These are phyloP conservation scores for Heliothis subflexa DNA, from an alignment of 1,140 invertebrate species.

Conservation along the genomic window DNA sequence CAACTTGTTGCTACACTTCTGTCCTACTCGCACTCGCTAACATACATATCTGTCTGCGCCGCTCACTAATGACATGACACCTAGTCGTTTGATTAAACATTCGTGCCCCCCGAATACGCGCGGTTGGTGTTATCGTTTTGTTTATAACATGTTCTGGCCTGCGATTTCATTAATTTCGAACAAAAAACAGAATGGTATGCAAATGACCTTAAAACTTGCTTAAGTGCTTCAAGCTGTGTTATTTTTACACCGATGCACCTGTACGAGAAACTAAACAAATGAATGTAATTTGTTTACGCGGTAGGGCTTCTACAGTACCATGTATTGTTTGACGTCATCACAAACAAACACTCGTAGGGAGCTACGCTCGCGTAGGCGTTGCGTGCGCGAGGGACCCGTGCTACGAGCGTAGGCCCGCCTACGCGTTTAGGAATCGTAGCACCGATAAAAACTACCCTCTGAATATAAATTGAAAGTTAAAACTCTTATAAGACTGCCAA, in stretches of 20 bases:
- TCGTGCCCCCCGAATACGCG: slow-evolving; percentile 58
- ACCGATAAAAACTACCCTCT: slow-evolving; percentile 23
- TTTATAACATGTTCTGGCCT: slow-evolving; percentile 49
- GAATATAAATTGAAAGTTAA: slow-evolving; percentile 38
- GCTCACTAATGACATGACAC: slow-evolving; percentile 62
- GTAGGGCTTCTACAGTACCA: slow-evolving; percentile 4
- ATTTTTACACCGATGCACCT: slow-evolving; percentile 26
- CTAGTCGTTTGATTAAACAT: slow-evolving; percentile 65
- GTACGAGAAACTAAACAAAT: slow-evolving; percentile 25
- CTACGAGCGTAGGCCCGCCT: slow-evolving; percentile 46
- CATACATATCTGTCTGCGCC: slow-evolving; percentile 54
- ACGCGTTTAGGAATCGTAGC: slow-evolving; percentile 30
- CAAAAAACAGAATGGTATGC: slow-evolving; percentile 19
- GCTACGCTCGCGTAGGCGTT: slow-evolving; percentile 48
- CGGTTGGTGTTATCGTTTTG: slow-evolving; percentile 57
- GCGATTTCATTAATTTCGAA: slow-evolving; percentile 49
- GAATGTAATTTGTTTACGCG: slow-evolving; percentile 35
- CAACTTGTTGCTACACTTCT: slow-evolving; percentile 78
- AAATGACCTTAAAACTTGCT: slow-evolving; percentile 32
- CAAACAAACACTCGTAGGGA: slow-evolving; percentile 40
- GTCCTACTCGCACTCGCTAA: slow-evolving; percentile 56
- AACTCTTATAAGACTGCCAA: slow-evolving; percentile 10
- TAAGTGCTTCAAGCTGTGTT: slow-evolving; percentile 19
- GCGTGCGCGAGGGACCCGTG: slow-evolving; percentile 12
- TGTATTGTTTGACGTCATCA: slow-evolving; percentile 19